Percentiles rank a stretch among this genome's conserved stretches.
Conservation (phyloP, 2,113 vertebrate genomes). For the Protobothrops flavoviridis region DNA sequence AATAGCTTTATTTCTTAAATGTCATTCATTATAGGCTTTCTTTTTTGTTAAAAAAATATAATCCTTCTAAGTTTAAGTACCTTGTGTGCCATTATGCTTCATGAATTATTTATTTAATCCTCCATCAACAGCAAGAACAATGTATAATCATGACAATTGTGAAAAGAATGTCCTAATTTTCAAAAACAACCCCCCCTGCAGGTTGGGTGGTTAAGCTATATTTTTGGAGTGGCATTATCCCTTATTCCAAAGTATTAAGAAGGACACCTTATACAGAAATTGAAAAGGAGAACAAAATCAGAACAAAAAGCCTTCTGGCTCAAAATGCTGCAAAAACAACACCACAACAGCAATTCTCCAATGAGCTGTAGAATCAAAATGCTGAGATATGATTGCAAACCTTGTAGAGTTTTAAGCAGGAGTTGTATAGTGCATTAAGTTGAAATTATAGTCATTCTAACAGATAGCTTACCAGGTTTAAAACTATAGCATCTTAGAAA, state of each 20-base stretch:
- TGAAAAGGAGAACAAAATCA: constrained; percentile 48
- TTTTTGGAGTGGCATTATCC: constrained; percentile 48
- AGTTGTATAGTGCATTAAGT: not conserved
- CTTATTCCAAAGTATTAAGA: constrained; percentile 59
- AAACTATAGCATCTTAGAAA: not conserved
- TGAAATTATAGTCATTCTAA: not conserved
- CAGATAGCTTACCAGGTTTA: fast-evolving
- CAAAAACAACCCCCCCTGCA: constrained; percentile 1
- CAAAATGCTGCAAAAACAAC: not conserved
- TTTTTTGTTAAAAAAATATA: not conserved
- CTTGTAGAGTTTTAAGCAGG: not conserved
- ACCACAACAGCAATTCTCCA: constrained; percentile 24
- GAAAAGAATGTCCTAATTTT: not conserved
- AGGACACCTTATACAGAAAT: constrained; percentile 37
- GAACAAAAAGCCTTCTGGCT: constrained; percentile 41
- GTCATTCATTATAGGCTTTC: not conserved
- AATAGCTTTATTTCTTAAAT: not conserved
- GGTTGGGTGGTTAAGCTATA: constrained; percentile 5
- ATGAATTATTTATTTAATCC: constrained; percentile 41
- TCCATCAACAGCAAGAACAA: constrained; percentile 33
- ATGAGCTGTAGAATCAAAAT: not conserved
- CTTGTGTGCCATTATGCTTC: not conserved
- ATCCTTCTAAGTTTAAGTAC: not conserved
- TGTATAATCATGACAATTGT: not conserved
- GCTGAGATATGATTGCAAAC: not conserved